A percentile compares a stretch with the other conserved stretches of the same genome.
These are phyloP conservation scores for Chelon auratus DNA, from an alignment of 2,797 vertebrate species.

Conservation along the genomic window DNA sequence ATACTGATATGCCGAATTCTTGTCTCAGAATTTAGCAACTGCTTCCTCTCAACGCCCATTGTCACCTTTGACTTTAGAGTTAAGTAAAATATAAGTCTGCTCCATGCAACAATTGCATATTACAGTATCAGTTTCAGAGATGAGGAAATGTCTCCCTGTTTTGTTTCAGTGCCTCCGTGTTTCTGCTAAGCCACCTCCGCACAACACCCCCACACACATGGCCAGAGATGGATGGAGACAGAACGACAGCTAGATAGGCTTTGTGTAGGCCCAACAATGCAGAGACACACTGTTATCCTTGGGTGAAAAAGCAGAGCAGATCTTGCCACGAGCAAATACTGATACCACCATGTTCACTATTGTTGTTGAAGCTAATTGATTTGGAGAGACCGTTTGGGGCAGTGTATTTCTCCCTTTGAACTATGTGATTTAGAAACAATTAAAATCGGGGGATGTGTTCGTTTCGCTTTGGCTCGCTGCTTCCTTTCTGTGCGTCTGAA, in stretches of 20 bases:
- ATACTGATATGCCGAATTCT: background rate
- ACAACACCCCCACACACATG: conserved; percentile 81
- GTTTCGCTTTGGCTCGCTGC: background rate
- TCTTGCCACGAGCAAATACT: conserved; percentile 32
- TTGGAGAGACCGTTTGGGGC: conserved; percentile 11
- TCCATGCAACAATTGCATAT: conserved; percentile 25
- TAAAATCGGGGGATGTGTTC: conserved; percentile 33
- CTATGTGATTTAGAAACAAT: conserved; percentile 21
- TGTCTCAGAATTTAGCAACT: background rate
- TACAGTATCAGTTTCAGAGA: conserved; percentile 59
- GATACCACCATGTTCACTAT: conserved; percentile 13
- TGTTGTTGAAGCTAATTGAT: conserved; percentile 55
- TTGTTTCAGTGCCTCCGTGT: conserved; percentile 67
- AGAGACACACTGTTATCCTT: conserved; percentile 54
- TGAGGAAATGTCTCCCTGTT: conserved; percentile 60
- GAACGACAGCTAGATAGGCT: conserved; percentile 55
- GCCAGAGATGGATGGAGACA: conserved; percentile 72
- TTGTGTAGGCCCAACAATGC: conserved; percentile 71
- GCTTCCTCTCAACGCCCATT: background rate
- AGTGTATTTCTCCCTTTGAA: conserved; percentile 5
- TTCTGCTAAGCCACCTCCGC: conserved; percentile 76
- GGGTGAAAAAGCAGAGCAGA: conserved; percentile 38
- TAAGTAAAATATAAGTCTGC: conserved; percentile 4
- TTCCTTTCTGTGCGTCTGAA: conserved; percentile 4
- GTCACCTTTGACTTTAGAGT: background rate